Conservation (phyloP, 2,888 invertebrate species). For the Acanthosepion lycidas region DNA sequence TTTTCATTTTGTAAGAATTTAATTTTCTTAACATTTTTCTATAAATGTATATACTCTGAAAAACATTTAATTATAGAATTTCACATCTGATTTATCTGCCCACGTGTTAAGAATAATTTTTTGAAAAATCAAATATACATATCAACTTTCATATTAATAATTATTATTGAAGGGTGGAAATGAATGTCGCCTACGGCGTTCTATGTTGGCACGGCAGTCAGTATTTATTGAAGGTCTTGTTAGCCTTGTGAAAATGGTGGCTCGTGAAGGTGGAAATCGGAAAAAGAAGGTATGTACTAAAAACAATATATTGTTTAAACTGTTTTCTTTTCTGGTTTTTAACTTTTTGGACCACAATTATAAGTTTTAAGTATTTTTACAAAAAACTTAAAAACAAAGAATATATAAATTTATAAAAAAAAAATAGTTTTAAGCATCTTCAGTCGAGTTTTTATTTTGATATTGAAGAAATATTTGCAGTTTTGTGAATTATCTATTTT, state of each 20-base stretch:
- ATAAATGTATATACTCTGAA: too few relatives aligned
- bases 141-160: neutral
- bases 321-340: neutral
- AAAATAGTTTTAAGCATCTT: too few relatives aligned
- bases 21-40: too few relatives aligned
- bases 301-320: neutral
- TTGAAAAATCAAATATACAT: neutral
- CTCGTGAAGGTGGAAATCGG: constrained; percentile 91
- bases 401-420: too few relatives aligned
- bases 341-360: neutral
- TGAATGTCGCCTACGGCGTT: constrained; percentile 78
- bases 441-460: too few relatives aligned
- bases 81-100: neutral
- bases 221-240: constrained; percentile 93
- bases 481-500: too few relatives aligned
- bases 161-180: constrained; percentile 66
- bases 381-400: neutral
- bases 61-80: neutral
- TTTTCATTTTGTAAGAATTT: too few relatives aligned
- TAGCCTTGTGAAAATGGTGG: constrained; percentile 88
- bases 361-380: neutral
- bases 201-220: constrained; percentile 88
- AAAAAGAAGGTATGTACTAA: constrained; percentile 82
- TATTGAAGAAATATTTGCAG: too few relatives aligned
- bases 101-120: too few relatives aligned